These are phyloP conservation scores for Acanthosepion esculentum DNA, from an alignment of 2,888 invertebrate genomes.

Conservation along the genomic window DNA sequence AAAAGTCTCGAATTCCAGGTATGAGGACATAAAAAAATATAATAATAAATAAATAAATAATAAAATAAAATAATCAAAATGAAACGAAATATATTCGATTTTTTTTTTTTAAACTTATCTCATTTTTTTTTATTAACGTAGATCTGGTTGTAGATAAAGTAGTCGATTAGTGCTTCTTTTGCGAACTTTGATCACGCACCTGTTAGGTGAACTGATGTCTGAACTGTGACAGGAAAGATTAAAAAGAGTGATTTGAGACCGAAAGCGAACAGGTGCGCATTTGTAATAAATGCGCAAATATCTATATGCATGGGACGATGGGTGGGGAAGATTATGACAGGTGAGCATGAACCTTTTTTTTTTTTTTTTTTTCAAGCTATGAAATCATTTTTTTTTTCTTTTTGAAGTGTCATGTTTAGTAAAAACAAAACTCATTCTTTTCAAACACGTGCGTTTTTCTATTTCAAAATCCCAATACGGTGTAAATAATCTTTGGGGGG, in stretches of 20 bases:
- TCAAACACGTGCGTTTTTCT: background rate
- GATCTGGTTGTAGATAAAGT: background rate
- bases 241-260: background rate
- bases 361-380: too few relatives aligned
- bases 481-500: too few relatives aligned
- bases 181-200: constrained; percentile 33
- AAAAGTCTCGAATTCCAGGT: background rate
- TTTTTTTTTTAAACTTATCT: background rate
- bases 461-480: too few relatives aligned
- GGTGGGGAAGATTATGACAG: background rate
- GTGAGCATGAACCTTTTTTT: background rate
- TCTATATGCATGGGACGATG: background rate
- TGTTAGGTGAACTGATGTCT: constrained; percentile 33
- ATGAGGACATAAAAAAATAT: background rate
- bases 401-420: background rate
- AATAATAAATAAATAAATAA: background rate
- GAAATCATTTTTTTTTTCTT: background rate
- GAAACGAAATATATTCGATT: background rate
- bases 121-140: background rate
- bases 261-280: constrained; percentile 15
- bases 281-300: background rate
- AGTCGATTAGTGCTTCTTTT: background rate
- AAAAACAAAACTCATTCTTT: too few relatives aligned
- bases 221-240: background rate
- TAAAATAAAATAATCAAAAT: background rate